Conservation (phyloP, 1,140 invertebrate species). For the Ctenoplectra terminalis region DNA sequence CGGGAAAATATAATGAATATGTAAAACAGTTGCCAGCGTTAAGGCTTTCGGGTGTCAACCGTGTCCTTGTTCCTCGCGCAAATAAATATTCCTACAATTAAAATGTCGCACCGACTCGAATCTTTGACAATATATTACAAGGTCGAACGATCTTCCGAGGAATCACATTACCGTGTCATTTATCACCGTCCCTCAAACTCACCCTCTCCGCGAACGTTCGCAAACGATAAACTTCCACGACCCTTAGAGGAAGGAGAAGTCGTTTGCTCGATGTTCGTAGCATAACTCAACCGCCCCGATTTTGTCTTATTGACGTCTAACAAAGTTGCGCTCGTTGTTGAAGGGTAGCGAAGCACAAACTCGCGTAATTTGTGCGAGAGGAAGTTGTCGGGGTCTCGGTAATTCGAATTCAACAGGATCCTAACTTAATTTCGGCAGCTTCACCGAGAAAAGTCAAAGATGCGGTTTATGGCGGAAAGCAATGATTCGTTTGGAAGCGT, state of each 20-base stretch:
- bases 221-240: background rate
- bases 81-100: no score
- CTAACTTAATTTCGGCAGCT: slow-evolving; percentile 8
- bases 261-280: background rate
- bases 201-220: no score
- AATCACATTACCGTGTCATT: no score
- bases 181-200: no score
- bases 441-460: background rate
- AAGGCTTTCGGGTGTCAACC: no score
- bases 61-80: no score
- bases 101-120: no score
- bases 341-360: background rate
- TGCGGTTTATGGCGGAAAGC: background rate
- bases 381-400: background rate
- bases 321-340: slow-evolving; percentile 1
- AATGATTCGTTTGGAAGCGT: background rate
- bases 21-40: no score
- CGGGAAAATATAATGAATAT: no score
- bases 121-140: no score
- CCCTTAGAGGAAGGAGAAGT: background rate
- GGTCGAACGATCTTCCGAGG: no score
- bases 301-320: slow-evolving; percentile 4
- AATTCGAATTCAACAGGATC: slow-evolving; percentile 11
- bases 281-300: background rate
- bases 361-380: background rate